Percentiles rank a stretch among this genome's conserved stretches.
Evolutionary conservation across 1,140 invertebrate genomes (phyloP).

Genomic region (Lucilia cuprina): DNA sequence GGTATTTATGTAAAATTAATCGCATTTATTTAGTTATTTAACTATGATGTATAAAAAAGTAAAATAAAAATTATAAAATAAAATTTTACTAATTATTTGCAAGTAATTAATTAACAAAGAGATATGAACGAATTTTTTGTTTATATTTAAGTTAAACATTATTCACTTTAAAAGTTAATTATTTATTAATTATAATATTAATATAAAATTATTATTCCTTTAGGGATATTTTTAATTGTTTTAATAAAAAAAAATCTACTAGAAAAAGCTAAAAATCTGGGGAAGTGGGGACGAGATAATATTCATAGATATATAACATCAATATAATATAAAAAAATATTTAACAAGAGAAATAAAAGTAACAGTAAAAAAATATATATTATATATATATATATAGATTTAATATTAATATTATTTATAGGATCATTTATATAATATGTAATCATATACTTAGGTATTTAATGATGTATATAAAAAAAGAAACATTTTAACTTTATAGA

Average conservation of each 20-base stretch:
- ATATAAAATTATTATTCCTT: background rate
- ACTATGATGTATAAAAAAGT: background rate
- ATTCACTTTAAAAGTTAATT: background rate
- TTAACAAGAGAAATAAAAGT: constrained; percentile 8
- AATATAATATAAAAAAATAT: background rate
- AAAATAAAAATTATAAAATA: background rate
- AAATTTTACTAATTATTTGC: background rate
- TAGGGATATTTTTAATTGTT: background rate
- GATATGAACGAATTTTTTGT: background rate
- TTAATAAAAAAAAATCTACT: background rate
- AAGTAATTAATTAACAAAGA: background rate
- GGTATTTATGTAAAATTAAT: background rate
- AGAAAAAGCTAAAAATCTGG: background rate
- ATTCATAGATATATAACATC: background rate
- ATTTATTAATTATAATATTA: background rate
- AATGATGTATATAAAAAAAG: no score
- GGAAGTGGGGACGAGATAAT: background rate
- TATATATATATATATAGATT: background rate
- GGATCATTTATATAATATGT: background rate
- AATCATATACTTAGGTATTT: no score
- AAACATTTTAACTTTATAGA: no score
- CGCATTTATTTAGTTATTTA: background rate
- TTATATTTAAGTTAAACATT: background rate
- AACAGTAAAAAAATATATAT: constrained; percentile 1
- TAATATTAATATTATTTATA: background rate